phyloP scores from a whole-genome alignment of 2,888 invertebrate species.

The Heliconius ethilla region DNA sequence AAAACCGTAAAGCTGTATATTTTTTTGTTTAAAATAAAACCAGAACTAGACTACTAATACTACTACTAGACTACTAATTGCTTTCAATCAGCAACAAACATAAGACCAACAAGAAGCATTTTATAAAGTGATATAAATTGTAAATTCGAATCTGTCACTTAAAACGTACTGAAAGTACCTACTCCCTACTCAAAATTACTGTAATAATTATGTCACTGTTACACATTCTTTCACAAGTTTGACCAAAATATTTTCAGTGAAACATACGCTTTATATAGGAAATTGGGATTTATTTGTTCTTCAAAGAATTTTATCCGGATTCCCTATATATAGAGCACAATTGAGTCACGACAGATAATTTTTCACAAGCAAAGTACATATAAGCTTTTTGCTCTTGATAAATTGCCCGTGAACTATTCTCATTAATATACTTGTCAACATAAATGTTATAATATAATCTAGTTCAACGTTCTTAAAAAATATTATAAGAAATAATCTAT shows the following conservation, averaged over 20 bases:
- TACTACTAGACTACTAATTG: too few relatives aligned
- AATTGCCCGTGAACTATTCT: slow-evolving; percentile 13
- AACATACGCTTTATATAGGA: neutral
- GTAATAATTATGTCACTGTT: neutral
- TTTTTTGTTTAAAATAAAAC: too few relatives aligned
- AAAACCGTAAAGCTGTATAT: too few relatives aligned
- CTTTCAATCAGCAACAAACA: too few relatives aligned
- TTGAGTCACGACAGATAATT: neutral
- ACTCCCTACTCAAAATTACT: neutral
- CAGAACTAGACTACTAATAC: too few relatives aligned
- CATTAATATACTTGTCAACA: slow-evolving; percentile 24
- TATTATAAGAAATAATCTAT: slow-evolving; percentile 1
- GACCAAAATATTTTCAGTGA: neutral
- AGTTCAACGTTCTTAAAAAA: slow-evolving; percentile 30
- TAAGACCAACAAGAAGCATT: too few relatives aligned
- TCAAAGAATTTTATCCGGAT: slow-evolving; percentile 17
- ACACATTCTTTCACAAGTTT: neutral
- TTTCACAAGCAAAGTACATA: neutral
- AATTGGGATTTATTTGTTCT: neutral
- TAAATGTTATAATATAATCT: slow-evolving; percentile 21
- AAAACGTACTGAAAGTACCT: too few relatives aligned
- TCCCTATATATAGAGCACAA: slow-evolving; percentile 5
- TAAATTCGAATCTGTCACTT: neutral
- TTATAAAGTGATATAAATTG: neutral
- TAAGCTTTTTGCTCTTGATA: slow-evolving; percentile 15